Conservation (phyloP, 2,113 vertebrate species). For the Macheiramphus alcinus region DNA sequence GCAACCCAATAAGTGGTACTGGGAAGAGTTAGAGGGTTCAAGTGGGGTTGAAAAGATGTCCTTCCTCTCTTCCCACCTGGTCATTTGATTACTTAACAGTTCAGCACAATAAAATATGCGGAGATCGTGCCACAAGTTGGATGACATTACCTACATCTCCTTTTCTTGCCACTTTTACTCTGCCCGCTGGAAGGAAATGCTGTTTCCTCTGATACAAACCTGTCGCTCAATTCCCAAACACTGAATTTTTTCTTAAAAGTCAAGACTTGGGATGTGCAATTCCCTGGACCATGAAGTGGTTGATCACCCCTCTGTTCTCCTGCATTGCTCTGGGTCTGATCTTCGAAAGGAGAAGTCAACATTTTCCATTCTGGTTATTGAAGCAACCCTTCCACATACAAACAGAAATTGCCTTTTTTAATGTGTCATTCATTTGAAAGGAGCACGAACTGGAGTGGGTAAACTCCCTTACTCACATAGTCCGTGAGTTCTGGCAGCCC, state of each 20-base stretch:
- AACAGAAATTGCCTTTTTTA: not conserved
- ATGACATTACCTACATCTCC: not conserved
- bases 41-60: not conserved
- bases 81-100: not conserved
- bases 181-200: not conserved
- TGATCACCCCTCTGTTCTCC: not conserved
- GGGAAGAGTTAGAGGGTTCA: not conserved
- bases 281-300: not conserved
- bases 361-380: not conserved
- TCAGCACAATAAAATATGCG: not conserved
- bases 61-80: not conserved
- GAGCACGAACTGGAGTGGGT: not conserved
- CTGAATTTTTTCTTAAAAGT: not conserved
- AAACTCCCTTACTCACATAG: not conserved
- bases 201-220: not conserved
- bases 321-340: not conserved
- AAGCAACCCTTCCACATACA: not conserved
- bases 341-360: not conserved
- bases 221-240: fast-evolving
- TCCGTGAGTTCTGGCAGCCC: not conserved
- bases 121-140: no score
- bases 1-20: not conserved
- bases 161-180: not conserved
- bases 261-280: not conserved
- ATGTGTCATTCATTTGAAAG: not conserved